A percentile compares a stretch with the other conserved stretches of the same genome.
These are phyloP conservation scores for Sebastes taczanowskii DNA, from an alignment of 2,797 vertebrate genomes.

Conservation along the genomic window DNA sequence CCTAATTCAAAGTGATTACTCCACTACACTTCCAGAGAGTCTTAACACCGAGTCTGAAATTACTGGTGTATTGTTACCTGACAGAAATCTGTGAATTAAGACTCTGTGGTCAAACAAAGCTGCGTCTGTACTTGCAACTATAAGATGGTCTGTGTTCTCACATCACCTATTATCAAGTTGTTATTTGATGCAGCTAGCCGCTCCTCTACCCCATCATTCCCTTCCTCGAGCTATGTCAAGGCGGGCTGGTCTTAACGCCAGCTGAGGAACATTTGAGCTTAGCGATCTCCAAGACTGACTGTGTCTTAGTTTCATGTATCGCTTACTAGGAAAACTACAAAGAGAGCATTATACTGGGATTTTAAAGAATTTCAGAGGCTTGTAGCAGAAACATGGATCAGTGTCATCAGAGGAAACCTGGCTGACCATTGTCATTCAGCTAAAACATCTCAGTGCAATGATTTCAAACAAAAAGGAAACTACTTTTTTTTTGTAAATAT, in stretches of 20 bases:
- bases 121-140: slow-evolving; percentile 40
- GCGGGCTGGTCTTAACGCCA: not conserved
- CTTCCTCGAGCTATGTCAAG: not conserved
- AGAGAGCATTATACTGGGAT: slow-evolving; percentile 55
- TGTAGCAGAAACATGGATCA: slow-evolving; percentile 38
- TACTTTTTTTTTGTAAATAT: not conserved
- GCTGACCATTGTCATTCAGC: not conserved
- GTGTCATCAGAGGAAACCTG: slow-evolving; percentile 43
- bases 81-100: slow-evolving; percentile 33
- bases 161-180: slow-evolving; percentile 63
- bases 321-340: slow-evolving; percentile 46
- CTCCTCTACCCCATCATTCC: slow-evolving; percentile 11
- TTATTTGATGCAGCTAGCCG: slow-evolving; percentile 55
- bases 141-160: slow-evolving; percentile 55
- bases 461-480: not conserved
- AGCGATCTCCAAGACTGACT: slow-evolving; percentile 31
- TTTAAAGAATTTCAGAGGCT: slow-evolving; percentile 41
- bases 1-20: not conserved
- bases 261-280: slow-evolving; percentile 41
- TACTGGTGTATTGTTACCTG: slow-evolving; percentile 24
- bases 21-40: not conserved
- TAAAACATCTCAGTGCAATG: not conserved
- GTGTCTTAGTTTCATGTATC: slow-evolving; percentile 46
- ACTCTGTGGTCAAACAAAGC: slow-evolving; percentile 64
- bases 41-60: slow-evolving; percentile 2